These are phyloP conservation scores for Notothenia coriiceps DNA, from an alignment of 2,113 vertebrate genomes.

Conservation along the genomic window DNA sequence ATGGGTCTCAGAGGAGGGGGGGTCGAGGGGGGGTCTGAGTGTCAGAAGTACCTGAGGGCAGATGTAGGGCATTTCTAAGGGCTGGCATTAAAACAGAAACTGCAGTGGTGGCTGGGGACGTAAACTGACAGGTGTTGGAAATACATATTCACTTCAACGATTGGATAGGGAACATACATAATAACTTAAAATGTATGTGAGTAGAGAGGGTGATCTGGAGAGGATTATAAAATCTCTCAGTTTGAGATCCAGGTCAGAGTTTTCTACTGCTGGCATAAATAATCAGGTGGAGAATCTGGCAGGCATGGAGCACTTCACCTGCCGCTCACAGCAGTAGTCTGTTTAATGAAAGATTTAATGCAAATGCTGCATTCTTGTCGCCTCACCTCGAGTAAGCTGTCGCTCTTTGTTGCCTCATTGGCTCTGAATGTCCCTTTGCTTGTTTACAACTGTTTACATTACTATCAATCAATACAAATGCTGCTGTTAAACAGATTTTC, in stretches of 20 bases:
- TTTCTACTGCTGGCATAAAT: not conserved
- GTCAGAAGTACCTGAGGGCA: constrained; percentile 36
- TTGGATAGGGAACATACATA: constrained; percentile 9
- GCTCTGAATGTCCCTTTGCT: constrained; percentile 4
- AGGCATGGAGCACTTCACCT: not conserved
- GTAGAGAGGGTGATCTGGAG: constrained; percentile 3
- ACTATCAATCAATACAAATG: not conserved
- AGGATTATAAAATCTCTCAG: constrained; percentile 19
- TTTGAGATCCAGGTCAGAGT: constrained; percentile 1
- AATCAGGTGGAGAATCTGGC: not conserved
- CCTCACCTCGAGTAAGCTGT: not conserved
- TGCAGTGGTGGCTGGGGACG: constrained; percentile 22
- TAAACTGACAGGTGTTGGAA: constrained; percentile 21
- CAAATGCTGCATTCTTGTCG: not conserved
- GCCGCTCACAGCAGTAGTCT: not conserved
- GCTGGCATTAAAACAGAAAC: constrained; percentile 39
- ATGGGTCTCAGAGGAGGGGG: constrained; percentile 14
- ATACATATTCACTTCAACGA: constrained; percentile 41
- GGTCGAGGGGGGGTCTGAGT: not conserved
- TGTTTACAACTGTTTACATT: constrained; percentile 9
- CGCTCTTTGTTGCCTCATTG: not conserved
- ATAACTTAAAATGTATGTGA: constrained; percentile 31
- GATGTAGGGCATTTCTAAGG: constrained; percentile 55
- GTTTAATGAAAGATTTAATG: constrained; percentile 1
- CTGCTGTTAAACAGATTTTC: not conserved